These are phyloP conservation scores for Danio albolineatus DNA, from an alignment of 2,797 vertebrate genomes.

Conservation along the genomic window DNA sequence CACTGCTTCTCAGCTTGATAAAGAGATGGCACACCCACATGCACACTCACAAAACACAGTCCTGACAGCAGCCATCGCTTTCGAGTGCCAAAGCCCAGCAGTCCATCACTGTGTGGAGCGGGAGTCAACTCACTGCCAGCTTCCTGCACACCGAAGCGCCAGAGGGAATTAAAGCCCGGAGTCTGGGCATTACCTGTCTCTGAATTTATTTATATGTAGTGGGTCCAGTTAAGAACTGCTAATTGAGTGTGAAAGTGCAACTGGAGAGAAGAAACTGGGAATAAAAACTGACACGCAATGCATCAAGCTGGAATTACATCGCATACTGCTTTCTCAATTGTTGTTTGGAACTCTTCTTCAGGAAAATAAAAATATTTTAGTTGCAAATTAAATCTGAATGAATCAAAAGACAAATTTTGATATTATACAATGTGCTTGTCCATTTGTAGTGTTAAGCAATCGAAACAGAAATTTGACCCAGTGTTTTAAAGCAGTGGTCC, in stretches of 20 bases:
- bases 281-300: background rate
- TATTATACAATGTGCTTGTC: background rate
- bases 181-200: slow-evolving; percentile 52
- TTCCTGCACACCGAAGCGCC: slow-evolving; percentile 42
- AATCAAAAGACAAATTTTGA: background rate
- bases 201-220: slow-evolving; percentile 62
- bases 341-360: slow-evolving; percentile 13
- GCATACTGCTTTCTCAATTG: background rate
- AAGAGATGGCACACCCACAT: slow-evolving; percentile 60
- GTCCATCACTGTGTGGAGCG: slow-evolving; percentile 63
- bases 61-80: slow-evolving; percentile 59
- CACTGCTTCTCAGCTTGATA: slow-evolving; percentile 59
- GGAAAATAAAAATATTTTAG: background rate
- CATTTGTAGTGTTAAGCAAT: background rate
- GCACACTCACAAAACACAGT: slow-evolving; percentile 47
- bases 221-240: slow-evolving; percentile 26
- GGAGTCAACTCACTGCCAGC: slow-evolving; percentile 49
- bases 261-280: background rate
- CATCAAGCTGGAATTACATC: slow-evolving; percentile 8
- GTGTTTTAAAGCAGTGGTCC: too few relatives aligned
- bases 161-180: slow-evolving; percentile 64
- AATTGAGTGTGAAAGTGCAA: slow-evolving; percentile 33
- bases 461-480: background rate
- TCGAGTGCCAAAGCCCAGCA: slow-evolving; percentile 65
- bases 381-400: background rate